Evolutionary conservation across 1,140 invertebrate genomes (phyloP), one percentile per base, ranked within the genome.

Genomic region (Trinorchestia longiramus): DNA sequence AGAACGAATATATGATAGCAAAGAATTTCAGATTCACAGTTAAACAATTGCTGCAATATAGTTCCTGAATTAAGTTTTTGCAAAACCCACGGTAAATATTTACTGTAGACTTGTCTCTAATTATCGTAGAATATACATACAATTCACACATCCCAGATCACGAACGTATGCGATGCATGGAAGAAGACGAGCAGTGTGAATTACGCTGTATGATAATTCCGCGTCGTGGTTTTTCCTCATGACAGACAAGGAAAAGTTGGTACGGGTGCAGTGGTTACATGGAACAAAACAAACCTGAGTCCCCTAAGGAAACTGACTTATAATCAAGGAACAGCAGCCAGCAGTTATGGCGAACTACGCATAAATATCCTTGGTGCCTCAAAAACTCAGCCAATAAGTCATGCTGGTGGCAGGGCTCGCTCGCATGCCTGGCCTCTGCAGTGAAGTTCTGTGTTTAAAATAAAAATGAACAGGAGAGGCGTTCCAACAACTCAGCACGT

Each of bases 381-480:
- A 94, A 94, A 94, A 94, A 94, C 43, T 94, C 43, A 40, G 36
- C 92, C 92, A 45, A 94, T 94, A 94, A 94, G 43, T 94, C 92
- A 94, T 94, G 92, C 43, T 47, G 4, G 88, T 44, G 62, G 62
- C 62, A 77, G 62, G 15, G 62, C 62, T 77, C 62, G 62, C 62
- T 77, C 36, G 62, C 62, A 77, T 77, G 62, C 62, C 62, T 77
- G 62, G 62, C 36, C 62, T 77, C 62, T 77, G 62, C 62, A 77
- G 62, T 19, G 28, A 77, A 77, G 62, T 28, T 77, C 62, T 77
- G 62, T 77, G 28, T 77, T 77, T 23, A 77, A 77, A 77, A 36
- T 77, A 77, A 77, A 36, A 36, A 77, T 11, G 11, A 77, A 77
- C 62, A 77, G 62, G 36, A 28, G 11, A 77, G 28, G 62, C 62